Conservation (phyloP, 2,113 vertebrate species). For the Orycteropus afer region DNA sequence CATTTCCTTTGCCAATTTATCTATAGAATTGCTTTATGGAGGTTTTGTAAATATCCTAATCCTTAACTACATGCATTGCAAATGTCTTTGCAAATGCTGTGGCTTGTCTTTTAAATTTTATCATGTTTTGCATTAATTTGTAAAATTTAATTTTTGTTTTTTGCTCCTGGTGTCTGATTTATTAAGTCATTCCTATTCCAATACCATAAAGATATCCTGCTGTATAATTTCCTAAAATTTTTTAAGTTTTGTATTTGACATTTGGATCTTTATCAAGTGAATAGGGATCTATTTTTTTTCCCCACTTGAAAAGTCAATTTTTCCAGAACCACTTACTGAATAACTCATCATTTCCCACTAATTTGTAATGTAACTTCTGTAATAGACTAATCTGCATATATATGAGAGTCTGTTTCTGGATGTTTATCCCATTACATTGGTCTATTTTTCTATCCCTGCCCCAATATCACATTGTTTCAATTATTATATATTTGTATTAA, state of each 20-base stretch:
- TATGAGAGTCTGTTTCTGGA: not conserved
- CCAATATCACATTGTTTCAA: not conserved
- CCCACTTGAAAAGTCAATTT: not conserved
- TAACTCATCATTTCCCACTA: not conserved
- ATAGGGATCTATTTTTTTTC: not conserved
- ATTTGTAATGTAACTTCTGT: not conserved
- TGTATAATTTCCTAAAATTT: not conserved
- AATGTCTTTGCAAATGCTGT: not conserved
- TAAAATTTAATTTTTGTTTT: not conserved
- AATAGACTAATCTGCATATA: not conserved
- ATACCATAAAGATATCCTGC: not conserved
- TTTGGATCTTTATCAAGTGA: not conserved
- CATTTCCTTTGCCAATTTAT: not conserved
- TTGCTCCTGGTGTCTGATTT: not conserved
- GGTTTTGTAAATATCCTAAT: not conserved
- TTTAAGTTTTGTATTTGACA: not conserved
- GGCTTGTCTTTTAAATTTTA: not conserved
- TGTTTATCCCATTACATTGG: not conserved
- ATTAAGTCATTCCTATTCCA: not conserved
- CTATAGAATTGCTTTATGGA: not conserved
- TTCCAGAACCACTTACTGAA: not conserved
- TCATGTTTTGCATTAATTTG: not conserved
- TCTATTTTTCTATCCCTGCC: not conserved
- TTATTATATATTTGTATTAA: not conserved
- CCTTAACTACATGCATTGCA: not conserved